phyloP scores from a whole-genome alignment of 2,888 invertebrate genomes.

The Apomyelois bistriatella region DNA sequence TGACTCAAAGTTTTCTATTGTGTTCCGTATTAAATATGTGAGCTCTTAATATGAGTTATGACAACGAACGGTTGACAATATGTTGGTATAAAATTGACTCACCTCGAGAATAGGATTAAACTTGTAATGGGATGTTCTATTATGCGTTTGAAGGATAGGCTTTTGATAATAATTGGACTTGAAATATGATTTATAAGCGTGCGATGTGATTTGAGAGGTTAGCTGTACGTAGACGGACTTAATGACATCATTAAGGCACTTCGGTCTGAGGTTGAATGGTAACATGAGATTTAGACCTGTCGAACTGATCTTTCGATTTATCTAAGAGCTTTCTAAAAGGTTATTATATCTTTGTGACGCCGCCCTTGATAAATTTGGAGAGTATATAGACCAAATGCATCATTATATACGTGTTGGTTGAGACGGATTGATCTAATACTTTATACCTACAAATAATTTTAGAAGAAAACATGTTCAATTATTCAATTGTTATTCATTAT shows the following conservation, averaged over 20 bases:
- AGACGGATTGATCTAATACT: too few relatives aligned
- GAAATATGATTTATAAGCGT: conserved; percentile 67
- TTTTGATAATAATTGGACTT: conserved; percentile 68
- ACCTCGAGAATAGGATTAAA: conserved; percentile 66
- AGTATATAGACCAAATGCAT: background rate
- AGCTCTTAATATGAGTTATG: conserved; percentile 67
- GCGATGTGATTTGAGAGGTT: conserved; percentile 36
- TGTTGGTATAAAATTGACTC: conserved; percentile 68
- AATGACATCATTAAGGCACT: conserved; percentile 44
- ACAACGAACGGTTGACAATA: conserved; percentile 60
- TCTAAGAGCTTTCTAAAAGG: conserved; percentile 31
- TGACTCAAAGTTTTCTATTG: conserved; percentile 45
- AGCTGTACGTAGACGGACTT: conserved; percentile 30
- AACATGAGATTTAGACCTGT: conserved; percentile 35
- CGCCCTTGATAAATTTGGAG: background rate
- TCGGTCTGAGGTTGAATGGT: conserved; percentile 42
- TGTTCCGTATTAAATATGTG: conserved; percentile 56
- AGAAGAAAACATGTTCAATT: too few relatives aligned
- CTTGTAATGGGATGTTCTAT: conserved; percentile 57
- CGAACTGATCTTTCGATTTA: conserved; percentile 50
- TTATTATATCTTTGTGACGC: conserved; percentile 21
- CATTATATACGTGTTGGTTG: too few relatives aligned
- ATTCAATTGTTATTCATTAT: too few relatives aligned
- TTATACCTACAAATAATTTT: too few relatives aligned
- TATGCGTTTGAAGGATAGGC: conserved; percentile 55